These are phyloP conservation scores for Colistium nudipinnis DNA, from an alignment of 2,113 vertebrate genomes.

Conservation along the genomic window DNA sequence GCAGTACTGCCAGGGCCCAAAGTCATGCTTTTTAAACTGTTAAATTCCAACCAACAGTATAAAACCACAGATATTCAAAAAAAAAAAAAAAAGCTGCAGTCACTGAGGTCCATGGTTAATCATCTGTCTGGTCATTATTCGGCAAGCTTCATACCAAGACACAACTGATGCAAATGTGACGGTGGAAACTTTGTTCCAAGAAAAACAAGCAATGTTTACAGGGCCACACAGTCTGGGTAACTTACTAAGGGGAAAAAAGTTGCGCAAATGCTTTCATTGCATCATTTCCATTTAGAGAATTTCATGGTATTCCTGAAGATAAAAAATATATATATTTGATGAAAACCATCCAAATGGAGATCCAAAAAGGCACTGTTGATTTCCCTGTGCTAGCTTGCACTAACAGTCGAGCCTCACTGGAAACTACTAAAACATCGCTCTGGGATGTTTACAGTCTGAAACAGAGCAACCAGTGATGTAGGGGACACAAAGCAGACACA, in stretches of 20 bases:
- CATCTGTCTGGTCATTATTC: background rate
- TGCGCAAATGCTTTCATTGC: too few relatives aligned
- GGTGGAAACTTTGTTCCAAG: background rate
- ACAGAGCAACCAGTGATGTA: constrained; percentile 19
- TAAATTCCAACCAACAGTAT: background rate
- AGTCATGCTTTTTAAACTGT: background rate
- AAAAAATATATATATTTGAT: too few relatives aligned
- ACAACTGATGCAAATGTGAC: background rate
- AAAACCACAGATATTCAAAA: background rate
- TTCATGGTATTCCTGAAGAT: too few relatives aligned
- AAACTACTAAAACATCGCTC: background rate
- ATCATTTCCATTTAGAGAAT: background rate
- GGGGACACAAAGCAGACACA: background rate
- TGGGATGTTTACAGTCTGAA: constrained; percentile 17
- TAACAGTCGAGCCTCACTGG: background rate
- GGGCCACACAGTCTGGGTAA: background rate
- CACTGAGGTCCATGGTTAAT: background rate
- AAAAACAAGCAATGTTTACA: background rate
- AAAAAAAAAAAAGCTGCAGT: background rate
- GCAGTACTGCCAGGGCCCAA: too few relatives aligned
- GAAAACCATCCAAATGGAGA: background rate
- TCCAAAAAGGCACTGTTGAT: background rate
- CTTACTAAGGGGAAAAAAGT: background rate
- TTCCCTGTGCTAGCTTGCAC: background rate
- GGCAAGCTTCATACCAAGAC: background rate